Percentiles rank a stretch among this genome's conserved stretches.
These are phyloP conservation scores for Epiblema foenella DNA, from an alignment of 2,888 invertebrate genomes.

Conservation along the genomic window DNA sequence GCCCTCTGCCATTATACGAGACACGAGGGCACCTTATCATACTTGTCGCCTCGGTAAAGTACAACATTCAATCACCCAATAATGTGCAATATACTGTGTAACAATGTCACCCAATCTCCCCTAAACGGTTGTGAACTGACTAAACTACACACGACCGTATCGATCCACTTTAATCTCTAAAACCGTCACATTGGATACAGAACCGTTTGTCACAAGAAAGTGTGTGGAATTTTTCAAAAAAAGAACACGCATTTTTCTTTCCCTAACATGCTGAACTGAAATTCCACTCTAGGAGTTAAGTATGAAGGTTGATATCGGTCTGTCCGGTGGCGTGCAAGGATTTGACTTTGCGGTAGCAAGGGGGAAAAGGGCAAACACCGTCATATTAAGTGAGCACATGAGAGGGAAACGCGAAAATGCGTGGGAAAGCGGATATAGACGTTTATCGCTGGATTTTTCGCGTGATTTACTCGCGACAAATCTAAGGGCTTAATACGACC, in stretches of 20 bases:
- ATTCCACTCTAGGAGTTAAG: constrained; percentile 34
- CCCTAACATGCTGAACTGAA: constrained; percentile 1
- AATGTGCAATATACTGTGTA: constrained; percentile 84
- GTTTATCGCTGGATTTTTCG: constrained; percentile 83
- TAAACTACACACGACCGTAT: constrained; percentile 44
- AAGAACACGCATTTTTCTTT: constrained; percentile 70
- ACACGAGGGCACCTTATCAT: constrained; percentile 78
- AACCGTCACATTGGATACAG: fast-evolving
- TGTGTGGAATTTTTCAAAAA: constrained; percentile 59
- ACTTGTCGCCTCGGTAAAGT: constrained; percentile 77
- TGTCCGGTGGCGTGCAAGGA: constrained; percentile 48
- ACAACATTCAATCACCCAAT: constrained; percentile 83
- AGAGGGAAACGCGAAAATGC: constrained; percentile 83
- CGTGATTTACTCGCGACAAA: constrained; percentile 82
- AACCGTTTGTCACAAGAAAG: constrained; percentile 38
- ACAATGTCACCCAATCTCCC: constrained; percentile 79
- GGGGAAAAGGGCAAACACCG: constrained; percentile 82
- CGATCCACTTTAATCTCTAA: constrained; percentile 52
- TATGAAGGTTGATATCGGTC: constrained; percentile 51
- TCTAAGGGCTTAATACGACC: constrained; percentile 74
- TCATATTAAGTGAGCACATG: constrained; percentile 85
- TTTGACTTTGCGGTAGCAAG: constrained; percentile 58
- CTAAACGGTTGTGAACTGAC: constrained; percentile 55
- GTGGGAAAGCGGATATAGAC: constrained; percentile 85
- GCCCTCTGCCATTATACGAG: constrained; percentile 59